Evolutionary conservation across 1,140 invertebrate species (phyloP).

Genomic region (Drosophila aff.): DNA sequence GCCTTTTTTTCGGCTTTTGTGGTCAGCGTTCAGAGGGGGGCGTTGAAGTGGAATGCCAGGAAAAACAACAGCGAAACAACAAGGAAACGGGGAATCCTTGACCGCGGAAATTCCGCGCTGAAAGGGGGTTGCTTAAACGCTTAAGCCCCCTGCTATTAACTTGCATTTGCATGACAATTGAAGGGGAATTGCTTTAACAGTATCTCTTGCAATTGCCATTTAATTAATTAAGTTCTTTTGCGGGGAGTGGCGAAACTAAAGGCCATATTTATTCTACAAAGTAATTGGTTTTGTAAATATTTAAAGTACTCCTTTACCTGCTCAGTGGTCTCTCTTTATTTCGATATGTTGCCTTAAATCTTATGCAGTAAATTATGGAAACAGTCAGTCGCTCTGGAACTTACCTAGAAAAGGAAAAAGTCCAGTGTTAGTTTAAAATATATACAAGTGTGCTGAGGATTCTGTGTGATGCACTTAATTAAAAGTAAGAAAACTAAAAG

Average conservation of each 20-base stretch:
- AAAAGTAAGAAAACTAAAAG: conserved; percentile 19
- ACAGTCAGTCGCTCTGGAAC: conserved; percentile 33
- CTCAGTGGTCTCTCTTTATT: neutral
- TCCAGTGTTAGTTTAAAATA: conserved; percentile 27
- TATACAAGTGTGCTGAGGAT: neutral
- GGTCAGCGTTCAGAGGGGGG: conserved; percentile 42
- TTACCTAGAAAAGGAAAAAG: conserved; percentile 70
- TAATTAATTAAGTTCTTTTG: conserved; percentile 12
- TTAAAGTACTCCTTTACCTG: conserved; percentile 5
- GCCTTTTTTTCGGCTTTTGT: conserved; percentile 53
- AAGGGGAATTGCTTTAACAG: conserved; percentile 9
- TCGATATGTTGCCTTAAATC: neutral
- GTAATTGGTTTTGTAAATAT: no score
- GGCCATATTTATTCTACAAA: no score
- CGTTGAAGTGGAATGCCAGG: conserved; percentile 47
- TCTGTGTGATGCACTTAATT: conserved; percentile 4
- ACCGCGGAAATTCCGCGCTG: conserved; percentile 27
- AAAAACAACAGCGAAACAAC: conserved; percentile 18
- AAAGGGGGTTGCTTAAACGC: conserved; percentile 23
- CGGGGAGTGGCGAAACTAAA: no score
- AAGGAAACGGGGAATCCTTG: conserved; percentile 19
- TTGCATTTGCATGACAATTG: conserved; percentile 35
- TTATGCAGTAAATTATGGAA: neutral
- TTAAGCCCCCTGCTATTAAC: conserved; percentile 19
- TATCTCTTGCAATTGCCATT: neutral